phyloP scores from a whole-genome alignment of 2,888 invertebrate species.

The Cosmia pyralina region DNA sequence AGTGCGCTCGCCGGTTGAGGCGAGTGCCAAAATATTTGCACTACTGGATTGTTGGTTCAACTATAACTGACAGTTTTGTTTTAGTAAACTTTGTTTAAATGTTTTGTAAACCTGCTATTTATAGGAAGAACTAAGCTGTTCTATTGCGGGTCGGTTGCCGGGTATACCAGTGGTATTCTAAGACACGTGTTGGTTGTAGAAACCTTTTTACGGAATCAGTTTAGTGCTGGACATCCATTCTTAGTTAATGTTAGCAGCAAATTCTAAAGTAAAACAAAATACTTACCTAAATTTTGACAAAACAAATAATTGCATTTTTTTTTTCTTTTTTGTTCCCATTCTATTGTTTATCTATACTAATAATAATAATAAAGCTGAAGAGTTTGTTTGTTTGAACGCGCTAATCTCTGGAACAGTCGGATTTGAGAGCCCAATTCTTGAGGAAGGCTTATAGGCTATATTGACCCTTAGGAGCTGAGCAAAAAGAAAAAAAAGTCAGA shows the following conservation, averaged over 20 bases:
- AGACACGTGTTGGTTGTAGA: not conserved
- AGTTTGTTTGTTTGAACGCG: too few relatives aligned
- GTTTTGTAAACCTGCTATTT: constrained; percentile 37
- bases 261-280: not conserved
- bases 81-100: constrained; percentile 27
- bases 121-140: not conserved
- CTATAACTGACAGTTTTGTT: constrained; percentile 53
- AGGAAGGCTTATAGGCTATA: too few relatives aligned
- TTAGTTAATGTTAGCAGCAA: not conserved
- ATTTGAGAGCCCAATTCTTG: too few relatives aligned
- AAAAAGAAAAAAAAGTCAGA: too few relatives aligned
- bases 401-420: too few relatives aligned
- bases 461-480: too few relatives aligned
- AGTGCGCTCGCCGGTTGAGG: constrained; percentile 66
- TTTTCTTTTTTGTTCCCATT: too few relatives aligned
- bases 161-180: not conserved
- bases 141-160: constrained; percentile 17
- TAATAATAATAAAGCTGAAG: too few relatives aligned
- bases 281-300: not conserved
- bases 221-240: not conserved
- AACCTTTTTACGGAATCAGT: not conserved
- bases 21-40: constrained; percentile 60
- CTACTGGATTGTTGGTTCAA: constrained; percentile 54
- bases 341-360: too few relatives aligned
- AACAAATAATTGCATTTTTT: not conserved